Conservation (phyloP, 1,140 invertebrate species). For the Planococcus citri region DNA sequence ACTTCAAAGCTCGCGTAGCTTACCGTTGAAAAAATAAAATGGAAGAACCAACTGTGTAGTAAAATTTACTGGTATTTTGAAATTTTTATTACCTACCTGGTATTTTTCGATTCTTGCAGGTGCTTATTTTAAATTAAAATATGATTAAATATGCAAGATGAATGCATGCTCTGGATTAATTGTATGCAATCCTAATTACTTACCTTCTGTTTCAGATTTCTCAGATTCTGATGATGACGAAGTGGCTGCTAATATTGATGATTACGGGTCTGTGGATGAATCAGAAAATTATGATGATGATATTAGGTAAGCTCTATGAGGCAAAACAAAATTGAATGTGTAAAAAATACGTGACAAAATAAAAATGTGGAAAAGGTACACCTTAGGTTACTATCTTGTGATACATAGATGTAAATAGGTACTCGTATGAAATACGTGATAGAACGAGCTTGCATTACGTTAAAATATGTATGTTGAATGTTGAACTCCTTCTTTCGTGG, state of each 20-base stretch:
- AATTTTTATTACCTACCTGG: too few relatives aligned
- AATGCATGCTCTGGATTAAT: neutral
- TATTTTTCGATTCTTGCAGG: too few relatives aligned
- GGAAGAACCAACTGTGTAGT: neutral
- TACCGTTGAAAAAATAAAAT: neutral
- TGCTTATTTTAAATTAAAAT: neutral
- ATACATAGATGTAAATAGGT: too few relatives aligned
- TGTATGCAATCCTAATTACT: neutral
- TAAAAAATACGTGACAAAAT: too few relatives aligned
- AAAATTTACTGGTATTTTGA: too few relatives aligned
- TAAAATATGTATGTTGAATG: too few relatives aligned
- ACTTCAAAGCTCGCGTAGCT: conserved; percentile 5
- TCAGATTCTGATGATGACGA: neutral
- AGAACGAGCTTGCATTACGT: too few relatives aligned
- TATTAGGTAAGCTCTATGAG: neutral
- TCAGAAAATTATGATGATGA: neutral
- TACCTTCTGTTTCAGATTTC: neutral
- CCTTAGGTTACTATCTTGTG: too few relatives aligned
- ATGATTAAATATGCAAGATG: neutral
- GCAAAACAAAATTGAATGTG: too few relatives aligned
- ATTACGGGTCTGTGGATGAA: neutral
- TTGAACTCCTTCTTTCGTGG: too few relatives aligned
- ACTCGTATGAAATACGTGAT: too few relatives aligned
- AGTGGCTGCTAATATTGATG: neutral
- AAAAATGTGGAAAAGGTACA: too few relatives aligned